These are phyloP conservation scores for Epizoanthus fatuus DNA, from an alignment of 92 coral and sea anemone genomes.

Conservation along the genomic window DNA sequence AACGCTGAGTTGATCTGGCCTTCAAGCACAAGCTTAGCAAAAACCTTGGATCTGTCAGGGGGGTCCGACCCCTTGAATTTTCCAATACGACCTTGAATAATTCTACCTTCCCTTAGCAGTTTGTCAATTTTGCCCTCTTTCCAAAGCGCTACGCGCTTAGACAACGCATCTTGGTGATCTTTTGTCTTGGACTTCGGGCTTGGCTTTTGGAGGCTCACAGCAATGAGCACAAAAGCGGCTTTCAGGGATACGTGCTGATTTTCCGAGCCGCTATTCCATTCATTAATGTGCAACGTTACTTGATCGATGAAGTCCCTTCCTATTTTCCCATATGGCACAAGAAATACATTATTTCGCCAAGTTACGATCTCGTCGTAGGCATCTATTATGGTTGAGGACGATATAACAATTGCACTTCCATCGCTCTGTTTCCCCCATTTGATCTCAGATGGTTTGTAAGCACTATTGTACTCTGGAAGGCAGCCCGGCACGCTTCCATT, in stretches of 20 bases:
- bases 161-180: conserved; percentile 67
- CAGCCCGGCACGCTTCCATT: conserved; percentile 18
- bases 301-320: conserved; percentile 50
- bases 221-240: conserved; percentile 65
- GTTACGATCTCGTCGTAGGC: conserved; percentile 45
- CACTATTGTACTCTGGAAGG: not conserved
- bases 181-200: conserved; percentile 76
- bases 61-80: too few relatives aligned
- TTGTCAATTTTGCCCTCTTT: conserved; percentile 63
- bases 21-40: too few relatives aligned
- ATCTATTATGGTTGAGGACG: conserved; percentile 21
- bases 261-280: conserved; percentile 55
- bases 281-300: conserved; percentile 52
- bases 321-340: conserved; percentile 60
- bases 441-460: conserved; percentile 54
- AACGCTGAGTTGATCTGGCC: too few relatives aligned
- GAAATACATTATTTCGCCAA: conserved; percentile 36
- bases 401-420: not conserved
- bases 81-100: conserved; percentile 62
- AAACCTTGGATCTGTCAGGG: too few relatives aligned
- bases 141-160: conserved; percentile 71
- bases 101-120: conserved; percentile 55
- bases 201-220: conserved; percentile 70
- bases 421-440: conserved; percentile 6
- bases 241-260: conserved; percentile 54